phyloP scores from a whole-genome alignment of 2,888 invertebrate species.

The Drosophila tripunctata region DNA sequence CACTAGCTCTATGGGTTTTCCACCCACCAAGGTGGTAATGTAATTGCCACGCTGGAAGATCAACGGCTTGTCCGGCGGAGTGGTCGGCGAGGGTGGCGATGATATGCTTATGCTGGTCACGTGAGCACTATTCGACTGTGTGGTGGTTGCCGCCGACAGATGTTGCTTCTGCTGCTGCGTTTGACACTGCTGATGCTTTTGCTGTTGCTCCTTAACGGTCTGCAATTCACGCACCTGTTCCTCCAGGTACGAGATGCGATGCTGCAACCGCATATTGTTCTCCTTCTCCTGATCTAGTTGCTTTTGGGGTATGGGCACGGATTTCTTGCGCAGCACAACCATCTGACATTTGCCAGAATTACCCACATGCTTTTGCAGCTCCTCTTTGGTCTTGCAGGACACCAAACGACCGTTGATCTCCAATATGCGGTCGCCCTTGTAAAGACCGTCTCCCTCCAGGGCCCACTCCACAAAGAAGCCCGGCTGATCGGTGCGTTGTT shows the following conservation, averaged over 20 bases:
- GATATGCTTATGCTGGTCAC: conserved; percentile 90
- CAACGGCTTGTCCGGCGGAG: conserved; percentile 86
- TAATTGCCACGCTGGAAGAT: conserved; percentile 93
- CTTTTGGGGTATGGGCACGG: conserved; percentile 82
- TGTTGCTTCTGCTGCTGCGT: conserved; percentile 27
- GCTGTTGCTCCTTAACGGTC: conserved; percentile 77
- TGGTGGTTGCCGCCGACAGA: conserved; percentile 21
- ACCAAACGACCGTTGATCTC: conserved; percentile 93
- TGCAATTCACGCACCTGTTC: conserved; percentile 91
- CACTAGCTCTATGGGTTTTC: conserved; percentile 83
- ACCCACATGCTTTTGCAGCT: conserved; percentile 88
- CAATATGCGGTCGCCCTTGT: conserved; percentile 90
- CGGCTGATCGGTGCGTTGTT: conserved; percentile 87
- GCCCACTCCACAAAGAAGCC: conserved; percentile 93
- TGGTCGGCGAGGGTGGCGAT: conserved; percentile 86
- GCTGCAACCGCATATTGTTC: conserved; percentile 93
- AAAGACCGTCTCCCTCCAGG: conserved; percentile 89
- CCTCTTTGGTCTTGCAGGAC: conserved; percentile 88
- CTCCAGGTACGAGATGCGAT: conserved; percentile 94
- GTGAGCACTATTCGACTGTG: conserved; percentile 83
- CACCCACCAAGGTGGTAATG: conserved; percentile 89
- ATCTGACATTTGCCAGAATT: conserved; percentile 83
- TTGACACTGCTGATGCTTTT: conserved; percentile 42
- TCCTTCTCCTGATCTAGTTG: conserved; percentile 85
- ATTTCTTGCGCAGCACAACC: conserved; percentile 82